These are phyloP conservation scores for Sclerodermus sp. DNA, from an alignment of 2,888 invertebrate species.

Conservation along the genomic window DNA sequence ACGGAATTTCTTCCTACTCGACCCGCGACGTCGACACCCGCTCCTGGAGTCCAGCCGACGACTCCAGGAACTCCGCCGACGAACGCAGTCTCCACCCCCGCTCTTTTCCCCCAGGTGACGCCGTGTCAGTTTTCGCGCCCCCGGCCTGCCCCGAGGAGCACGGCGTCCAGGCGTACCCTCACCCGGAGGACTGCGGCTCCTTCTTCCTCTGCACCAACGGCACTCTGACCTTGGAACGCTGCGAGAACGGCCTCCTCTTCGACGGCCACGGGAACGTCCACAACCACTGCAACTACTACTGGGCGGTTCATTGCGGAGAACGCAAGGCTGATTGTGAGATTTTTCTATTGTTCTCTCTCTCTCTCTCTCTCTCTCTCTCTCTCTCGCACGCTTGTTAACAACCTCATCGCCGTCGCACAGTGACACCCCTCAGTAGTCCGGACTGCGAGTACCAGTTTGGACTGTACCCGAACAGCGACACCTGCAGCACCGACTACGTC, in stretches of 20 bases:
- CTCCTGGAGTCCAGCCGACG: too few relatives aligned
- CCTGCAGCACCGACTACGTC: slow-evolving; percentile 83
- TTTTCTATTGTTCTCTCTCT: too few relatives aligned
- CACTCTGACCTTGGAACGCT: slow-evolving; percentile 84
- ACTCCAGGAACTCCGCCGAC: too few relatives aligned
- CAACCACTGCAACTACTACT: slow-evolving; percentile 92
- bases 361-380: too few relatives aligned
- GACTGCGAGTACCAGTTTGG: slow-evolving; percentile 90
- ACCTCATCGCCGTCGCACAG: too few relatives aligned
- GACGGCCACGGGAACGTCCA: slow-evolving; percentile 88
- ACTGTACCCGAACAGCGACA: slow-evolving; percentile 77
- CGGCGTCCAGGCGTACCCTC: slow-evolving; percentile 81
- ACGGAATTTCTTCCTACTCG: too few relatives aligned
- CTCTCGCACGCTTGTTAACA: too few relatives aligned
- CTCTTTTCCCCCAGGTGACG: slow-evolving; percentile 56
- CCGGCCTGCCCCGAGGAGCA: slow-evolving; percentile 80
- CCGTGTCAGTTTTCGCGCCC: slow-evolving; percentile 66
- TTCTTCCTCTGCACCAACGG: slow-evolving; percentile 93
- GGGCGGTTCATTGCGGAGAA: slow-evolving; percentile 85
- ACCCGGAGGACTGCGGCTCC: slow-evolving; percentile 84
- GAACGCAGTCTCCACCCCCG: too few relatives aligned
- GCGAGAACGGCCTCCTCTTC: slow-evolving; percentile 88
- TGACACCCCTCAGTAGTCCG: slow-evolving; percentile 76
- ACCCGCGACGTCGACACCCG: slow-evolving; percentile 53
- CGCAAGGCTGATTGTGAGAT: slow-evolving; percentile 79